Conservation (phyloP, 2,888 invertebrate species). For the Hypselothyrea guttata region DNA sequence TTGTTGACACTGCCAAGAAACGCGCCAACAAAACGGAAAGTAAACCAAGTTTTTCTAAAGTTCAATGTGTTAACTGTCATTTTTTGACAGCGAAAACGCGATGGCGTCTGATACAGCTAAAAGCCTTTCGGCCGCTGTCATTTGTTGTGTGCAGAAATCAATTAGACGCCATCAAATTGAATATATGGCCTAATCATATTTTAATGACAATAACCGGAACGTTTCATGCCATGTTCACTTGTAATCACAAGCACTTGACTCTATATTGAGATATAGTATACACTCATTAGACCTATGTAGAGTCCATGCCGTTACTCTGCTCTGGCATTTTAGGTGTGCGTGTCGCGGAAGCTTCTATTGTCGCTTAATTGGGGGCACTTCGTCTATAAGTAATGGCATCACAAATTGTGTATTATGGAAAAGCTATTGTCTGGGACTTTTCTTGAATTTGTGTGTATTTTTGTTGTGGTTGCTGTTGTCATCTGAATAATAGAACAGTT, state of each 20-base stretch:
- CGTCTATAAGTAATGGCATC: conserved; percentile 22
- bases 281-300: conserved; percentile 6
- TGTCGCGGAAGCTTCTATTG: conserved; percentile 56
- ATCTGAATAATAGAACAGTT: too few species aligned
- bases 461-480: not conserved
- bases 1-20: conserved; percentile 50
- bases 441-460: conserved; percentile 22
- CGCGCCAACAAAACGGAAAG: conserved; percentile 46
- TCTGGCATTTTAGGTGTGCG: conserved; percentile 27
- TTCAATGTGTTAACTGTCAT: not conserved
- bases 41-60: conserved; percentile 27
- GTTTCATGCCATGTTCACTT: not conserved
- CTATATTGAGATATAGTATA: conserved; percentile 10
- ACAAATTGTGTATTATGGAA: conserved; percentile 30
- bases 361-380: conserved; percentile 60
- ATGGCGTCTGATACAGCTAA: conserved; percentile 10
- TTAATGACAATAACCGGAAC: conserved; percentile 26
- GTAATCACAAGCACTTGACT: conserved; percentile 22
- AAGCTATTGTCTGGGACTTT: conserved; percentile 39
- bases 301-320: not conserved
- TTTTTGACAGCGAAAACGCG: not conserved
- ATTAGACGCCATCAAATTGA: conserved; percentile 34
- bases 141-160: conserved; percentile 18
- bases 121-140: conserved; percentile 20
- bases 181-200: conserved; percentile 42